phyloP scores from a whole-genome alignment of 2,113 vertebrate genomes.

The Ranitomeya imitator region DNA sequence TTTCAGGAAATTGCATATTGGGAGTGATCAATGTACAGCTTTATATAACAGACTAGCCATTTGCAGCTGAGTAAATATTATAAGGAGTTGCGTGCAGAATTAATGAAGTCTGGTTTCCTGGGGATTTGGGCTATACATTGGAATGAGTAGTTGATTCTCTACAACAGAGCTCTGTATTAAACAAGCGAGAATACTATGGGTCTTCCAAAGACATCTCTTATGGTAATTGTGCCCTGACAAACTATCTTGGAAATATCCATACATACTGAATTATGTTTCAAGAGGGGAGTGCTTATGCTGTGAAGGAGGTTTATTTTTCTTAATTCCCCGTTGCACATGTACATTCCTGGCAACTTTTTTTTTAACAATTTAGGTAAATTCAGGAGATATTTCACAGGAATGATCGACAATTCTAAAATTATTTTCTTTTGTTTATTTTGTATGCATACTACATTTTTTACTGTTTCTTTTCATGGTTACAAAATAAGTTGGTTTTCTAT shows the following conservation, averaged over 20 bases:
- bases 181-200: slow-evolving; percentile 37
- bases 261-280: slow-evolving; percentile 12
- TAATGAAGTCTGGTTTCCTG: slow-evolving; percentile 59
- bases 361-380: slow-evolving; percentile 1
- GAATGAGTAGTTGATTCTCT: slow-evolving; percentile 44
- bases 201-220: slow-evolving; percentile 34
- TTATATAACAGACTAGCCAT: slow-evolving; percentile 58
- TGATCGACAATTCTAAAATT: neutral
- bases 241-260: slow-evolving; percentile 9
- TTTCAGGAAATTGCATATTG: slow-evolving; percentile 59
- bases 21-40: slow-evolving; percentile 58
- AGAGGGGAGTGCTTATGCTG: neutral
- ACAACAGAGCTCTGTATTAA: slow-evolving; percentile 51
- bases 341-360: neutral
- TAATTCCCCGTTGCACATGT: neutral
- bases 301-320: slow-evolving; percentile 29
- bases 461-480: neutral
- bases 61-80: slow-evolving; percentile 58
- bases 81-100: slow-evolving; percentile 57
- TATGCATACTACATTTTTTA: neutral
- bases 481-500: neutral
- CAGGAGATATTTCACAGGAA: neutral
- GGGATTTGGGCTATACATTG: slow-evolving; percentile 56
- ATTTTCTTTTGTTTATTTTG: neutral
- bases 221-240: slow-evolving; percentile 11